phyloP scores from a whole-genome alignment of 1,140 invertebrate genomes.

The Chionoecetes opilio region DNA sequence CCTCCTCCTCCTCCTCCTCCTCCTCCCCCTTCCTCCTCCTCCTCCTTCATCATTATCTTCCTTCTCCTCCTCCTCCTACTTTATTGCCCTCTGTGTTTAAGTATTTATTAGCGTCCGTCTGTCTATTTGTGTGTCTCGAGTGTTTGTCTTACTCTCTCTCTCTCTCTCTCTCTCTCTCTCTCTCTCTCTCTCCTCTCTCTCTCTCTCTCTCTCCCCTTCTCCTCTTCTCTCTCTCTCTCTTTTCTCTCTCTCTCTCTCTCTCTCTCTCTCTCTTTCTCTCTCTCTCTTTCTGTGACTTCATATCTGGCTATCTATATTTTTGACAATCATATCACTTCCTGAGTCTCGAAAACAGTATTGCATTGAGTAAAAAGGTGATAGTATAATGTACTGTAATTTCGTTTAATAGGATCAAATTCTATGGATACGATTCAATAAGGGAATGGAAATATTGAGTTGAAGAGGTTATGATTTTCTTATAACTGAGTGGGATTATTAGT shows the following conservation, averaged over 20 bases:
- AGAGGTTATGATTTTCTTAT: not conserved
- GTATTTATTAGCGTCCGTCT: not conserved
- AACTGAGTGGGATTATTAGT: not conserved
- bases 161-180: not conserved
- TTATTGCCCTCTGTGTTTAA: not conserved
- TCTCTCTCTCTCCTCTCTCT: too few species aligned
- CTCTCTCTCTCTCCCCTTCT: not conserved
- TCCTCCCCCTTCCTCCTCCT: not conserved
- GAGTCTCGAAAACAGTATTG: not conserved
- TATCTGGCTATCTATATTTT: too few species aligned
- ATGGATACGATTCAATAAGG: too few species aligned
- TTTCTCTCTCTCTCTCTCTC: not conserved
- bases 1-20: not conserved
- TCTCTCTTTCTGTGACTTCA: not conserved
- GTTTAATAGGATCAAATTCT: too few species aligned
- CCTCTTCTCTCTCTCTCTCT: too few species aligned
- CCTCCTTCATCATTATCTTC: not conserved
- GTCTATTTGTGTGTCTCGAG: slow-evolving; percentile 7
- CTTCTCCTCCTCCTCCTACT: not conserved
- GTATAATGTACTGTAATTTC: too few species aligned
- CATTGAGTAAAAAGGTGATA: not conserved
- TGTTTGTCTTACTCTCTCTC: not conserved
- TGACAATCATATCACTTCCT: not conserved
- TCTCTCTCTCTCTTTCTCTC: not conserved
- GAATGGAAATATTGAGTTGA: too few species aligned